Evolutionary conservation across 2,888 invertebrate genomes (phyloP).

Genomic region (Mythimna vitellina): DNA sequence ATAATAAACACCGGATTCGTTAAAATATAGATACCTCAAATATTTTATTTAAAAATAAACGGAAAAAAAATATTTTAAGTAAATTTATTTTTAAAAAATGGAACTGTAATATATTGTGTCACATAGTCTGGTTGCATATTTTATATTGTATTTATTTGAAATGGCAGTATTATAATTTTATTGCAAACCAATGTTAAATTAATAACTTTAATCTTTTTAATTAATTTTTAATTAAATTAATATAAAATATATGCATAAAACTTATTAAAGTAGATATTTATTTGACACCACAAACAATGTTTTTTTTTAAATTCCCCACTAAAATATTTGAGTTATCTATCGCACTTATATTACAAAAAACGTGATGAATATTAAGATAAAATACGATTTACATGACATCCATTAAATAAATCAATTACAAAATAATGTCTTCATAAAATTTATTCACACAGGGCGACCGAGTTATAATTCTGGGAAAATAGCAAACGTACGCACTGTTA

Average conservation of each 20-base stretch:
- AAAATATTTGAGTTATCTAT: conserved; percentile 64
- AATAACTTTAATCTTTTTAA: not conserved
- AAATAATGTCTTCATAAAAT: conserved; percentile 50
- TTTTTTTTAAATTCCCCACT: not conserved
- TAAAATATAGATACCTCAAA: conserved; percentile 66
- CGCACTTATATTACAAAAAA: conserved; percentile 59
- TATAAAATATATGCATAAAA: not conserved
- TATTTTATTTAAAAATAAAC: conserved; percentile 34
- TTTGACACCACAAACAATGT: not conserved
- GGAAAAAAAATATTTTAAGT: not conserved
- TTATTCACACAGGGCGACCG: conserved; percentile 49
- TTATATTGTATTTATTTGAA: not conserved
- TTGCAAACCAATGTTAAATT: conserved; percentile 3
- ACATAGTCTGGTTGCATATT: not conserved
- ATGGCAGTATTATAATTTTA: conserved; percentile 20
- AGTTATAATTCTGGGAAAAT: conserved; percentile 41
- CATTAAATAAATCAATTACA: conserved; percentile 60
- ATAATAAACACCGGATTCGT: conserved; percentile 63
- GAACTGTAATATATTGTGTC: not conserved
- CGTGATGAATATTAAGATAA: conserved; percentile 60
- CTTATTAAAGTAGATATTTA: not conserved
- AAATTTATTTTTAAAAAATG: not conserved
- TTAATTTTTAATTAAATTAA: too few relatives aligned
- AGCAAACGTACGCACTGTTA: conserved; percentile 50
- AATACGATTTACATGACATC: conserved; percentile 59